These are phyloP conservation scores for Siniperca knerii DNA, from an alignment of 2,113 vertebrate species.

Conservation along the genomic window DNA sequence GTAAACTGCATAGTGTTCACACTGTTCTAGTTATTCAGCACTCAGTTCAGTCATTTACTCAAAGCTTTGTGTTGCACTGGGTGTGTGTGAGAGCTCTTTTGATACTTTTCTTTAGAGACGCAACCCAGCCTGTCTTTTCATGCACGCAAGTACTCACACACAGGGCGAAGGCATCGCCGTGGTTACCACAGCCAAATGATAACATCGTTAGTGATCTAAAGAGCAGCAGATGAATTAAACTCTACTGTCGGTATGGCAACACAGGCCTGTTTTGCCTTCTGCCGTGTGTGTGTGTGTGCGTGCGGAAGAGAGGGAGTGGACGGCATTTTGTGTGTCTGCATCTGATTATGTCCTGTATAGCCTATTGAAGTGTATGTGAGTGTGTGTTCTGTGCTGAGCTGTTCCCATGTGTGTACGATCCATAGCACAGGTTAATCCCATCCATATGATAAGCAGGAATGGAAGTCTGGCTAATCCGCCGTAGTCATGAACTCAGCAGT, in stretches of 20 bases:
- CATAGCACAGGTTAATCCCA: slow-evolving; percentile 76
- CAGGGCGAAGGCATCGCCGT: slow-evolving; percentile 78
- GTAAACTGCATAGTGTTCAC: not conserved
- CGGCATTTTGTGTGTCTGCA: slow-evolving; percentile 37
- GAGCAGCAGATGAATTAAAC: slow-evolving; percentile 84
- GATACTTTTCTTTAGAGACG: slow-evolving; percentile 50
- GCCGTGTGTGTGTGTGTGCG: slow-evolving; percentile 42
- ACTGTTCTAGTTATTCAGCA: slow-evolving; percentile 29
- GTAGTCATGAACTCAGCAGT: slow-evolving; percentile 68
- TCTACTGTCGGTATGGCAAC: slow-evolving; percentile 86
- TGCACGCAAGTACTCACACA: slow-evolving; percentile 36
- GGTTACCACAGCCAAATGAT: slow-evolving; percentile 86
- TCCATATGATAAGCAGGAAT: slow-evolving; percentile 77
- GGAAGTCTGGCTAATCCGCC: slow-evolving; percentile 67
- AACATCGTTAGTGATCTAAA: slow-evolving; percentile 82
- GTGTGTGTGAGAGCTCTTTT: slow-evolving; percentile 49
- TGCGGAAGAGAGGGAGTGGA: slow-evolving; percentile 10
- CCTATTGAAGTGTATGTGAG: not conserved
- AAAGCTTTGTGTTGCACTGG: slow-evolving; percentile 46
- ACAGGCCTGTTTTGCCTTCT: slow-evolving; percentile 82
- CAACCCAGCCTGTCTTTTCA: slow-evolving; percentile 66
- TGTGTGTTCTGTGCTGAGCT: slow-evolving; percentile 43
- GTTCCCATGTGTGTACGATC: slow-evolving; percentile 65
- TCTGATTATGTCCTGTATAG: slow-evolving; percentile 41
- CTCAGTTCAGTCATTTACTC: slow-evolving; percentile 40